These are phyloP conservation scores for Hylaeus volcanicus DNA, from an alignment of 1,140 invertebrate genomes.

Conservation along the genomic window DNA sequence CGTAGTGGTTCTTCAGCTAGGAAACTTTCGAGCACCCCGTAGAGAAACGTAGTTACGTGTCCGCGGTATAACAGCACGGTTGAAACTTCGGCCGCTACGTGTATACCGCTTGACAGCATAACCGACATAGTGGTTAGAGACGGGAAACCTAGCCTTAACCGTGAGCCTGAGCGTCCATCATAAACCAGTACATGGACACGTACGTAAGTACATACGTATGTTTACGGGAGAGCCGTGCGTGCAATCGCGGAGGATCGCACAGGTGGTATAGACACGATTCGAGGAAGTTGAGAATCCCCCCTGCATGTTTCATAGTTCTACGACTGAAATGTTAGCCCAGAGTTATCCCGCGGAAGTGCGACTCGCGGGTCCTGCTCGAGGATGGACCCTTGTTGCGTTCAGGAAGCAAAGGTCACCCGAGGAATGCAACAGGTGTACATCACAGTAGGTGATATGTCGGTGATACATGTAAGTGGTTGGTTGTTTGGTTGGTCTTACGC, in stretches of 20 bases:
- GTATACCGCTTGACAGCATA: constrained; percentile 63
- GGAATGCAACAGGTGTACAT: no score
- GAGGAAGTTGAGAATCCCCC: constrained; percentile 11
- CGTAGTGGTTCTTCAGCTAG: no score
- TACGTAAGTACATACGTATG: constrained; percentile 16
- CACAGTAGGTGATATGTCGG: no score
- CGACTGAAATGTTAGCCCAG: neutral
- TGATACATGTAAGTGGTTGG: no score
- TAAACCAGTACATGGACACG: constrained; percentile 33
- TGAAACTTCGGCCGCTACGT: constrained; percentile 53
- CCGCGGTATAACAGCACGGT: constrained; percentile 4
- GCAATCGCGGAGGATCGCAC: constrained; percentile 10
- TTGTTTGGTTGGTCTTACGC: no score
- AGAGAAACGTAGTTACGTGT: neutral
- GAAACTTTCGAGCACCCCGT: neutral
- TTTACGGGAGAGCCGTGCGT: constrained; percentile 8
- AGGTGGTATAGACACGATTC: constrained; percentile 5
- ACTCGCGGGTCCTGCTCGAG: neutral
- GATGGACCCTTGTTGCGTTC: neutral
- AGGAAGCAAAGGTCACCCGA: no score
- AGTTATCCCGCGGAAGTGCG: neutral
- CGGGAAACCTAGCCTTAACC: constrained; percentile 50
- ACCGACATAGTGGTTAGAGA: constrained; percentile 59
- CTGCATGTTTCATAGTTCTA: neutral
- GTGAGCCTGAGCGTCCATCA: constrained; percentile 19